A percentile compares a stretch with the other conserved stretches of the same genome.
phyloP scores from a whole-genome alignment of 1,140 invertebrate species.

The Pantala flavescens region DNA sequence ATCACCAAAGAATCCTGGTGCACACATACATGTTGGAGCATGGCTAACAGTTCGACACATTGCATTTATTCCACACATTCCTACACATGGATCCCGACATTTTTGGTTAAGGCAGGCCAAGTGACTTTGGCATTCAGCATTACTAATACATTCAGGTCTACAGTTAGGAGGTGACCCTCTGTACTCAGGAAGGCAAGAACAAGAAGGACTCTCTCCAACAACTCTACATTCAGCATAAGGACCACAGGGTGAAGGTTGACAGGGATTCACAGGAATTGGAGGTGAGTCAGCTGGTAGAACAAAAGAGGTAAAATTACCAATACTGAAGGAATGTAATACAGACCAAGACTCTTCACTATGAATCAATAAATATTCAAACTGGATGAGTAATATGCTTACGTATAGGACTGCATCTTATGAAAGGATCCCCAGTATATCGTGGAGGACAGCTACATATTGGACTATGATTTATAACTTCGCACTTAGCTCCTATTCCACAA shows the following conservation, averaged over 20 bases:
- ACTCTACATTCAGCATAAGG: conserved; percentile 31
- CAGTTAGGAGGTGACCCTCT: conserved; percentile 32
- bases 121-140: conserved; percentile 52
- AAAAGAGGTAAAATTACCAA: conserved; percentile 10
- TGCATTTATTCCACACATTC: conserved; percentile 32
- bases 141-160: conserved; percentile 61
- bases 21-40: conserved; percentile 29
- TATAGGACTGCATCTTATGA: conserved; percentile 42
- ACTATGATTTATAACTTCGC: conserved; percentile 51
- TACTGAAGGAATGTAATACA: background rate
- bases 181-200: conserved; percentile 28
- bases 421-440: conserved; percentile 51
- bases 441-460: conserved; percentile 51
- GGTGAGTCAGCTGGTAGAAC: conserved; percentile 25
- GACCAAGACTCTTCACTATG: background rate
- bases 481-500: conserved; percentile 50
- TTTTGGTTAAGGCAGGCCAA: conserved; percentile 25
- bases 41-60: conserved; percentile 32
- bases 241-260: conserved; percentile 56
- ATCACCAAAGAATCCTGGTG: conserved; percentile 30
- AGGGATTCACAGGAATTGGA: conserved; percentile 41
- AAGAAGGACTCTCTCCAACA: conserved; percentile 26
- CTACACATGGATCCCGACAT: conserved; percentile 35
- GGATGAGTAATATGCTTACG: conserved; percentile 32
- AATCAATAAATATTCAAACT: conserved; percentile 4